Base-by-base conservation (phyloP, 2,113 vertebrate genomes). In the Sylvia atricapilla region DNA sequence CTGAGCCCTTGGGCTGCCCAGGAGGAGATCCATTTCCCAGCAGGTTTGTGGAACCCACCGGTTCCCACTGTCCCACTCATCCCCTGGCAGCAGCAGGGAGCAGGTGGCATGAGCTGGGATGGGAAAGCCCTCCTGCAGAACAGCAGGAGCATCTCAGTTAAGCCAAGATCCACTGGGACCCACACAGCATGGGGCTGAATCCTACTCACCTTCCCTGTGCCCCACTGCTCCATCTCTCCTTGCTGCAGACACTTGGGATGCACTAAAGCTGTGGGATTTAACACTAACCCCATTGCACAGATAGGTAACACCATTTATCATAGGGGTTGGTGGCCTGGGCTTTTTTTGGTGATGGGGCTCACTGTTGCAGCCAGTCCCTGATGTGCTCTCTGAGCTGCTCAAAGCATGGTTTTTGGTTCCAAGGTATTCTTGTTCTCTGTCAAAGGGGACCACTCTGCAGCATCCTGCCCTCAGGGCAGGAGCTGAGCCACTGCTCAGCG, bases 11-110 rank as follows among this genome's bases (percentile, higher is more conserved):
- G 3, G 30, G 30, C 79, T 79, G 62, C 21, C 49, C n/a, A n/a
- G 44, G 5, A 46, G 22, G 21, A 80, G 56, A 30, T 3, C 7
- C n/a, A 13, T 25, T 69, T 86, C 73, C 50, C 84, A 59, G 50
- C 64, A 66, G 44, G 49, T 63, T 62, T 44, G 31, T 84, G 41
- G 37, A 37, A 37, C 21, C 58, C 1, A 0, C 53, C 35, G 74
- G 47, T 25, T 70, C 68, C 58, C 8, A 1, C 24, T 11, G 7
- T 35, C 50, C 62, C 0, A 0, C 46, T 47, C 53, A 0, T 27
- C 31, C 62, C 67, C 44, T 8, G 53, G 75, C 69, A 83, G 82
- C 70, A 43, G 64, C 58, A 44, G 85, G 64, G 60, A 87, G 52
- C 47, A 85, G 79, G 47, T 31, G 56, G 49, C 16, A 11, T 0